These are phyloP conservation scores for Coreius guichenoti DNA, from an alignment of 2,797 vertebrate genomes.

Conservation along the genomic window DNA sequence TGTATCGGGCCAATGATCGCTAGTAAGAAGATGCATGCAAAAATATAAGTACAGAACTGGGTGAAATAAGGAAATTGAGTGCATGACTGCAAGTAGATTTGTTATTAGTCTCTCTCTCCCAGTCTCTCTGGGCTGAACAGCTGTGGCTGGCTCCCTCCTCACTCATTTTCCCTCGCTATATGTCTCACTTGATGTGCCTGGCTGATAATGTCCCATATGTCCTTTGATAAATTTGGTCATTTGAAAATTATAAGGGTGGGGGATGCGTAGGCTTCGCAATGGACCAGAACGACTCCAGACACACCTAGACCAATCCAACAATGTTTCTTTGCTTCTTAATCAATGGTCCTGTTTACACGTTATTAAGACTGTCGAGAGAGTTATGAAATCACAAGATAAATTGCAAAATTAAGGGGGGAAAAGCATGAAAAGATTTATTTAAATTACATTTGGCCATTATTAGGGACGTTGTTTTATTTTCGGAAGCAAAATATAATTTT, in stretches of 20 bases:
- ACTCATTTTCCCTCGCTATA: conserved; percentile 65
- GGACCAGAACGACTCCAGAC: conserved; percentile 24
- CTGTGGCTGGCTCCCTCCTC: conserved; percentile 46
- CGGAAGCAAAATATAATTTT: neutral
- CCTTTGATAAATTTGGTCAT: conserved; percentile 66
- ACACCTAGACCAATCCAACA: neutral
- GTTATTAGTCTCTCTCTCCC: conserved; percentile 30
- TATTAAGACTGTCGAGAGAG: neutral
- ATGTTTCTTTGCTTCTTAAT: neutral
- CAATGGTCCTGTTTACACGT: neutral
- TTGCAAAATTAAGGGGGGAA: neutral
- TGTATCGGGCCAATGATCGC: neutral
- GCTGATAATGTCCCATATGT: conserved; percentile 66
- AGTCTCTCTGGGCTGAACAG: conserved; percentile 36
- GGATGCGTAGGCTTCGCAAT: neutral
- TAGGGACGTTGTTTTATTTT: neutral
- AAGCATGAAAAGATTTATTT: neutral
- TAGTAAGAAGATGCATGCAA: conserved; percentile 7
- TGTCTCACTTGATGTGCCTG: conserved; percentile 60
- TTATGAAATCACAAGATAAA: neutral
- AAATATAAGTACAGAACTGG: neutral
- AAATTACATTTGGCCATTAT: neutral
- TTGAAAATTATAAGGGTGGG: conserved; percentile 52
- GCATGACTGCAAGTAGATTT: conserved; percentile 9
- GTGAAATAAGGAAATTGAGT: conserved; percentile 1